Conservation (phyloP, 2,797 vertebrate genomes). For the Schizothorax lantsangensis region DNA sequence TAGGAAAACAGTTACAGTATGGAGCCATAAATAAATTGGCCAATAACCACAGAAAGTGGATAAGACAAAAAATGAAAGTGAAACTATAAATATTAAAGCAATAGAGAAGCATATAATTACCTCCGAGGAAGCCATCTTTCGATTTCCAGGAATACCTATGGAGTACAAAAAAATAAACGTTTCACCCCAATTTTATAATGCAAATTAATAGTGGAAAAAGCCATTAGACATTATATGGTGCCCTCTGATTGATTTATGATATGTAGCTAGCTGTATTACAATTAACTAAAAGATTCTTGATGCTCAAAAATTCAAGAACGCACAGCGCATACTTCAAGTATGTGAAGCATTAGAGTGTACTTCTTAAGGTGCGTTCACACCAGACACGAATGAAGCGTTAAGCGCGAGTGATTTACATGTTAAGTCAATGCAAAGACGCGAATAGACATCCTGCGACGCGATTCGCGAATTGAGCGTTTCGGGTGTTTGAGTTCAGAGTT, state of each 20-base stretch:
- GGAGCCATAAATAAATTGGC: not conserved
- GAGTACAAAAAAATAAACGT: not conserved
- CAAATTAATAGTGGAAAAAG: not conserved
- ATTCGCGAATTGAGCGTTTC: too few relatives aligned
- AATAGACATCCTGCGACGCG: too few relatives aligned
- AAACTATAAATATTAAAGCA: not conserved
- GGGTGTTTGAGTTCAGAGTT: too few relatives aligned
- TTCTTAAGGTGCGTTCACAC: too few relatives aligned
- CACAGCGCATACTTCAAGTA: not conserved
- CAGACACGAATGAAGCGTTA: too few relatives aligned
- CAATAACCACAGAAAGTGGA: not conserved
- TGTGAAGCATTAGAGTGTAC: not conserved
- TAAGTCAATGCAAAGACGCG: too few relatives aligned
- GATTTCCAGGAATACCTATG: conserved; percentile 68
- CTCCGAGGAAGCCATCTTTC: conserved; percentile 72
- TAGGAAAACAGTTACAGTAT: not conserved
- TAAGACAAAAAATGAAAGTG: not conserved
- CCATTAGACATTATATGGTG: not conserved
- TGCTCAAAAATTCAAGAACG: not conserved
- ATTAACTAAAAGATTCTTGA: not conserved
- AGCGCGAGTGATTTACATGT: too few relatives aligned
- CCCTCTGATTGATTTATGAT: not conserved
- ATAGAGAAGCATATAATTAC: conserved; percentile 64
- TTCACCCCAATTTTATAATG: not conserved
- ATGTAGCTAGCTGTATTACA: not conserved